phyloP scores from a whole-genome alignment of 23 tunicate species.

The Ascidia mentula region DNA sequence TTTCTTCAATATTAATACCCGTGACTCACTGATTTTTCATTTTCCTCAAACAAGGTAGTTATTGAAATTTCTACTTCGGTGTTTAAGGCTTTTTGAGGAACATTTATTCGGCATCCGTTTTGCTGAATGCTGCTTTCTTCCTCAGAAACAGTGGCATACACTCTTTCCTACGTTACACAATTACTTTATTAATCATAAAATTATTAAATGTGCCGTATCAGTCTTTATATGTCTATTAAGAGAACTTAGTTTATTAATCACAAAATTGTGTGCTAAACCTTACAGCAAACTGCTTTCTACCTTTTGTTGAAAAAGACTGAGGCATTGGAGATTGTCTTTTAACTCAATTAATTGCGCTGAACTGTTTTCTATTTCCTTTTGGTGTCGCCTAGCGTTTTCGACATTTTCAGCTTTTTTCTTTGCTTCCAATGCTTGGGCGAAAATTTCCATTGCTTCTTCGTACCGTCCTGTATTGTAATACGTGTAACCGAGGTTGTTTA shows the following conservation, averaged over 20 bases:
- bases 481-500: slow-evolving; percentile 37
- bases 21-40: not conserved
- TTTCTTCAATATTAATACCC: not conserved
- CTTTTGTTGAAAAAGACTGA: not conserved
- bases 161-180: not conserved
- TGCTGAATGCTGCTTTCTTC: not conserved
- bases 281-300: not conserved
- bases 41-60: not conserved
- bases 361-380: not conserved
- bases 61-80: not conserved
- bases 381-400: not conserved
- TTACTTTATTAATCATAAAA: not conserved
- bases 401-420: slow-evolving; percentile 17
- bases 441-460: slow-evolving; percentile 18
- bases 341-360: not conserved
- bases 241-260: too few species aligned
- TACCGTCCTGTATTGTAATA: not conserved
- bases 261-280: not conserved
- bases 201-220: not conserved
- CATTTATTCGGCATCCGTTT: not conserved
- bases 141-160: not conserved
- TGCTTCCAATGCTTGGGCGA: slow-evolving; percentile 19
- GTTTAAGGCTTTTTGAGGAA: not conserved
- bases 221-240: not conserved
- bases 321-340: not conserved